Evolutionary conservation across 1,140 invertebrate species (phyloP).

Genomic region (Phocides pigmalion): DNA sequence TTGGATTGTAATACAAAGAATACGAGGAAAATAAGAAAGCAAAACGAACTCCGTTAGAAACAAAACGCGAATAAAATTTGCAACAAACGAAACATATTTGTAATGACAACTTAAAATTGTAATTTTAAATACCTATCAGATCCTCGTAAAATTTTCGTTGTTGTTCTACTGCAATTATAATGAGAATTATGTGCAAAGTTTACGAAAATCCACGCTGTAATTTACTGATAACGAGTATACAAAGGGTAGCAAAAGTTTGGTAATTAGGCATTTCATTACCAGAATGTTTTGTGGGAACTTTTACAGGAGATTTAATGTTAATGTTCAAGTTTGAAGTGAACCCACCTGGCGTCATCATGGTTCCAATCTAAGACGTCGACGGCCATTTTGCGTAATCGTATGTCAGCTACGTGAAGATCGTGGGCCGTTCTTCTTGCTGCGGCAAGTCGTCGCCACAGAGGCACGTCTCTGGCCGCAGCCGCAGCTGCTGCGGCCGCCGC

Average conservation of each 20-base stretch:
- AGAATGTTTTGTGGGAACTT: slow-evolving; percentile 9
- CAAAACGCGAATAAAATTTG: too few species aligned
- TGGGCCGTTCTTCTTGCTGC: slow-evolving; percentile 89
- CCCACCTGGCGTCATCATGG: slow-evolving; percentile 91
- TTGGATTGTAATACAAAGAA: neutral
- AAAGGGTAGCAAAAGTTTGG: slow-evolving; percentile 28
- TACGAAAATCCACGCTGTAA: slow-evolving; percentile 32
- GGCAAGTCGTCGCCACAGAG: slow-evolving; percentile 94
- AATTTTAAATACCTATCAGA: slow-evolving; percentile 20
- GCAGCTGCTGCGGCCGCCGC: slow-evolving; percentile 95
- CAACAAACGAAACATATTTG: slow-evolving; percentile 5
- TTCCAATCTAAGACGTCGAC: slow-evolving; percentile 96
- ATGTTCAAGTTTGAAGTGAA: slow-evolving; percentile 15
- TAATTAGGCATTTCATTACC: slow-evolving; percentile 32
- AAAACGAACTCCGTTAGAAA: neutral
- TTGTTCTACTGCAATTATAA: slow-evolving; percentile 30
- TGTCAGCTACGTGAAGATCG: slow-evolving; percentile 93
- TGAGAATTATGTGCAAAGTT: slow-evolving; percentile 25
- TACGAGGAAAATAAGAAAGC: slow-evolving; percentile 12
- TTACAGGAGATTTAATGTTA: neutral
- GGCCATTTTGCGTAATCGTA: slow-evolving; percentile 95
- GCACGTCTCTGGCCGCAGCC: slow-evolving; percentile 91
- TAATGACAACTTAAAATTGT: slow-evolving; percentile 4
- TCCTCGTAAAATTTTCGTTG: slow-evolving; percentile 24
- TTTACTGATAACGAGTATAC: slow-evolving; percentile 28